Evolutionary conservation across 2,888 invertebrate genomes (phyloP).

Genomic region (Macrophya alboannulata): DNA sequence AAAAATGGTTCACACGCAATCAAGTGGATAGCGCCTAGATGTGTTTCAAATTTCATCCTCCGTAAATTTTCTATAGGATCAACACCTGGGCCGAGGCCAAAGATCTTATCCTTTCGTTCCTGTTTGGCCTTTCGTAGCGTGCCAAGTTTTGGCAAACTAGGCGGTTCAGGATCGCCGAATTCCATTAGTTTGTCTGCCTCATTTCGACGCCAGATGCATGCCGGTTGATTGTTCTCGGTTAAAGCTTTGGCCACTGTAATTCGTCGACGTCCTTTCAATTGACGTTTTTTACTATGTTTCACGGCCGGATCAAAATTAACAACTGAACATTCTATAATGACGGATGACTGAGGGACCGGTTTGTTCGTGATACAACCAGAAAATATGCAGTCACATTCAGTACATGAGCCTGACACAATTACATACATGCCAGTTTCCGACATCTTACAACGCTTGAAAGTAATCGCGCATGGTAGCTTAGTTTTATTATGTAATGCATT

Average conservation of each 20-base stretch:
- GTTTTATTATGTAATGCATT: constrained; percentile 27
- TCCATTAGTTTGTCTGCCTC: constrained; percentile 12
- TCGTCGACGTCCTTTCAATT: constrained; percentile 43
- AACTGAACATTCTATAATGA: constrained; percentile 42
- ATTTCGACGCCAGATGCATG: constrained; percentile 29
- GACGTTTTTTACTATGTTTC: constrained; percentile 23
- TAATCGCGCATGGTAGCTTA: constrained; percentile 26
- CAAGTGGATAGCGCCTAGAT: constrained; percentile 20
- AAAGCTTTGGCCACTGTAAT: constrained; percentile 2
- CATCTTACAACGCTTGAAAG: constrained; percentile 34
- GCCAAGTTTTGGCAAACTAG: constrained; percentile 25
- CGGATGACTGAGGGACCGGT: background rate
- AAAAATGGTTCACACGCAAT: constrained; percentile 24
- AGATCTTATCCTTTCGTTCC: background rate
- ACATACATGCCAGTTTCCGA: constrained; percentile 26
- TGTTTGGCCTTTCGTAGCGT: constrained; percentile 21
- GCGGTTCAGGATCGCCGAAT: constrained; percentile 17
- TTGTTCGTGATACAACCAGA: constrained; percentile 30
- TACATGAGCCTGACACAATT: constrained; percentile 38
- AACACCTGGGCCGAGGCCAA: constrained; percentile 20
- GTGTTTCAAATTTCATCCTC: constrained; percentile 11
- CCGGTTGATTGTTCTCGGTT: constrained; percentile 27
- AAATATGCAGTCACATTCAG: constrained; percentile 46
- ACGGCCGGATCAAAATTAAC: constrained; percentile 23
- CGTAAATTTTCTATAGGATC: constrained; percentile 21